Base-by-base conservation (phyloP, 2,797 vertebrate species). In the Oryzias dopingdopingensis region DNA sequence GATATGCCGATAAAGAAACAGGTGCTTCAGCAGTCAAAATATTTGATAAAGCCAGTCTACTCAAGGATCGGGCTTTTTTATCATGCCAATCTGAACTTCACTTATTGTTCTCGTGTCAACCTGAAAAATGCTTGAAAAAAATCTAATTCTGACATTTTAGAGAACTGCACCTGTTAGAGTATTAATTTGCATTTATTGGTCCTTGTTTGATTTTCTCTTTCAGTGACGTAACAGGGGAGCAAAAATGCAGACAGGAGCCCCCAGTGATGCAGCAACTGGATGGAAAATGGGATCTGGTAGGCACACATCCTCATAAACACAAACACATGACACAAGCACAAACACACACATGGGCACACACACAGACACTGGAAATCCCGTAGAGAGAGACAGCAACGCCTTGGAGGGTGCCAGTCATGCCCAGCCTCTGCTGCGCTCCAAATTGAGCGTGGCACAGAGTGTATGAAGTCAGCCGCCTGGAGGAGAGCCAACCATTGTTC, bases 401-500 rank as follows among this genome's bases (percentile, higher is more conserved):
- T 80, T 58, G 77, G 80, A 85, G 82, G 86, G 80, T 86, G 83
- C 79, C 84, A 81, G 79, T 84, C 82, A 79, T 82, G 80, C 79
- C 79, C 82, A 80, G 84, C 80, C 82, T 87, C 83, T 76, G 73
- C 84, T 80, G 81, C 57, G 71, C 77, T 85, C 83, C 70, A 86
- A 86, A 88, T 85, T 85, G 84, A 87, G 84, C 70, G 72, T 86
- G 86, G 85, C 85, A 82, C 83, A 80, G 81, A 82, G 84, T 79
- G 77, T 86, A 85, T 86, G 78, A 88, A 88, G 83, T 88, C 86
- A 85, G 82, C 71, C 70, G 74, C 55, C 74, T 88, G 86, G 86
- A 85, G 80, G 83, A 86, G 74, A 74, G 84, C 84, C 86, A 86
- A 70, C 75, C 79, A 81, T 90, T 88, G 86, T 90, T 85, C 84